Base-by-base conservation (phyloP, 2,888 invertebrate genomes). In the Trissonchulus latispiculum region DNA sequence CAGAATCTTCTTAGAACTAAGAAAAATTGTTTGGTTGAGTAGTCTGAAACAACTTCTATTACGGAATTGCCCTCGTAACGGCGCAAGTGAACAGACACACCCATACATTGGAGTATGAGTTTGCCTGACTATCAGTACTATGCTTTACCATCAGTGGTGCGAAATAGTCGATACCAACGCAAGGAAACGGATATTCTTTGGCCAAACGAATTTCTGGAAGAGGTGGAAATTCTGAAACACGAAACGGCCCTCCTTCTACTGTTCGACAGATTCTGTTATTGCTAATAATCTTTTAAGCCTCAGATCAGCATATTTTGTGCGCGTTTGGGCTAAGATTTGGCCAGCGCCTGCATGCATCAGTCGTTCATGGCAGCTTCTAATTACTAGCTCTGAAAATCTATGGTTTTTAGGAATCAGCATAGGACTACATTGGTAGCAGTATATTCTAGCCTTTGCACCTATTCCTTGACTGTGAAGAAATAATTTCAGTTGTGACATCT, bases 41-140 rank as follows among this genome's bases (percentile, higher is more conserved):
- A 74, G 3, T 80, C 77, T 0, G 73, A 74, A 0, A 82, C 78
- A 2, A 83, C 35, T 76, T 84, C 84, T n/a, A 85, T n/a, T n/a
- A 75, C 75, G 84, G 83, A 2, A 84, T 76, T 0, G 80, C 79
- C 23, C 83, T 75, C 48, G 82, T 83, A 0, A 83, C 77, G 0
- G 84, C 81, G 78, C 84, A 85, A 0, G 84, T 84, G 72, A 80
- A 81, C 3, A 85, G 48, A 23, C 78, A 77, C n/a, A 84, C 77
- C 80, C 80, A 84, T 0, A 68, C 36, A 37, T 79, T 79, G 15
- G 48, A 28, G n/a, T n/a, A n/a, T n/a, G n/a, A n/a, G n/a, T n/a
- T n/a, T n/a, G n/a, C n/a, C 2, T 76, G 78, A 66, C 81, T 80
- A 23, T 74, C 36, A 33, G 69, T 3, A 28, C 77, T 75, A 32